Evolutionary conservation across 2,113 vertebrate species (phyloP).

Genomic region (Etheostoma cragini): DNA sequence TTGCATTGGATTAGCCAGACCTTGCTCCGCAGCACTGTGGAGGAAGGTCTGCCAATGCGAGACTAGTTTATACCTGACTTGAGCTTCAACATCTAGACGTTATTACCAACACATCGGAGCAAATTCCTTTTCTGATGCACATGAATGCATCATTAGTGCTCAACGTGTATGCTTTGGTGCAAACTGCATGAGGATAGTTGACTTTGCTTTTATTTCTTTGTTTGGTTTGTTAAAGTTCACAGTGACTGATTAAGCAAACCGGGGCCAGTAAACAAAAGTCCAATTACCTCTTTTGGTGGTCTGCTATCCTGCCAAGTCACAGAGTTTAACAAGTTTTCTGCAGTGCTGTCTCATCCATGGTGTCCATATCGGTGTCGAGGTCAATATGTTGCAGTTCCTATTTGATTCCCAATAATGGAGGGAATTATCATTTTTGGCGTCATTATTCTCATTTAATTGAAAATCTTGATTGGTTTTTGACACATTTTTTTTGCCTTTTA

Average conservation of each 20-base stretch:
- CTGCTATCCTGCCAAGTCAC: not conserved
- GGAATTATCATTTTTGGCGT: too few species aligned
- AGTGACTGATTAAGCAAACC: not conserved
- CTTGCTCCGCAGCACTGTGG: too few species aligned
- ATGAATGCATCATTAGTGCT: not conserved
- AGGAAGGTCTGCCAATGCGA: too few species aligned
- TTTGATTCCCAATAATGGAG: too few species aligned
- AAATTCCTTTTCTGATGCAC: not conserved
- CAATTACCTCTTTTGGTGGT: not conserved
- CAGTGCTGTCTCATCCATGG: not conserved
- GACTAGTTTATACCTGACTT: not conserved
- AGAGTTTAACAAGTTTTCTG: not conserved
- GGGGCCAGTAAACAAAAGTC: conserved; percentile 2
- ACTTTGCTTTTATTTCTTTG: conserved; percentile 4
- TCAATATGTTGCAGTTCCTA: not conserved
- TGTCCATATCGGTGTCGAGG: not conserved
- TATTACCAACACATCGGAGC: not conserved
- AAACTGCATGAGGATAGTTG: not conserved
- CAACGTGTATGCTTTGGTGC: not conserved
- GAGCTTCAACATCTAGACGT: not conserved
- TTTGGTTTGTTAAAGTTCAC: not conserved
- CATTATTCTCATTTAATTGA: too few species aligned
- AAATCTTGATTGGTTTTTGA: too few species aligned
- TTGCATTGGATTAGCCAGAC: too few species aligned
- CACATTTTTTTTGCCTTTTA: too few species aligned